Conservation (phyloP, 2,888 invertebrate species). For the Sinohyriopsis cumingii region DNA sequence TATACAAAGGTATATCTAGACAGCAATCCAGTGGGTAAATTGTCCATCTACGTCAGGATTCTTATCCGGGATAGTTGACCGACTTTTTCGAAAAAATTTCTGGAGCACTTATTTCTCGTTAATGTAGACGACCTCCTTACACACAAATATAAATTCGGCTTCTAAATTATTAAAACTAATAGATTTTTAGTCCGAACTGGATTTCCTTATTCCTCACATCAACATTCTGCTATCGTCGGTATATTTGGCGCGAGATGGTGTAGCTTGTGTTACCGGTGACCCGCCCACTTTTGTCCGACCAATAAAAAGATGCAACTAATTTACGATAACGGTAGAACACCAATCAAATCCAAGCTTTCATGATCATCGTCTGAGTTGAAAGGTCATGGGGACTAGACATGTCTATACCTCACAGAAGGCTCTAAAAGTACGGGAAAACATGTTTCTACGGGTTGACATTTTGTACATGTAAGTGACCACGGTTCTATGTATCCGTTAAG, state of each 20-base stretch:
- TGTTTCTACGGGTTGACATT: constrained; percentile 26
- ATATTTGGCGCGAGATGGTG: constrained; percentile 63
- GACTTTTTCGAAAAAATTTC: too few relatives aligned
- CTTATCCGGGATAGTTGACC: too few relatives aligned
- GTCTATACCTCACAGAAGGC: constrained; percentile 27
- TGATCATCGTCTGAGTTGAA: constrained; percentile 29
- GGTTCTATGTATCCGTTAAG: too few relatives aligned
- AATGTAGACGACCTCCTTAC: too few relatives aligned
- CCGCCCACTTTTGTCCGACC: constrained; percentile 43
- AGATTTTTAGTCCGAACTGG: too few relatives aligned
- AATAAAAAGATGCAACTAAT: constrained; percentile 31
- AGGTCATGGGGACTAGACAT: constrained; percentile 39
- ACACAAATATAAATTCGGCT: too few relatives aligned
- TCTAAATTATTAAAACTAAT: too few relatives aligned
- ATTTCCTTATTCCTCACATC: too few relatives aligned
- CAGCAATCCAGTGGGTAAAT: too few relatives aligned
- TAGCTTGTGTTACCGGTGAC: constrained; percentile 35
- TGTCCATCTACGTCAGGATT: too few relatives aligned
- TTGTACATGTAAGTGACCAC: background rate
- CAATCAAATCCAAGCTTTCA: constrained; percentile 31
- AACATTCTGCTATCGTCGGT: background rate
- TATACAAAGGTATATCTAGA: too few relatives aligned
- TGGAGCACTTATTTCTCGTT: too few relatives aligned
- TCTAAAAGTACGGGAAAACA: constrained; percentile 38
- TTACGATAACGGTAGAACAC: constrained; percentile 10